Evolutionary conservation across 2,113 vertebrate species (phyloP).

Genomic region (Eclectus roratus): DNA sequence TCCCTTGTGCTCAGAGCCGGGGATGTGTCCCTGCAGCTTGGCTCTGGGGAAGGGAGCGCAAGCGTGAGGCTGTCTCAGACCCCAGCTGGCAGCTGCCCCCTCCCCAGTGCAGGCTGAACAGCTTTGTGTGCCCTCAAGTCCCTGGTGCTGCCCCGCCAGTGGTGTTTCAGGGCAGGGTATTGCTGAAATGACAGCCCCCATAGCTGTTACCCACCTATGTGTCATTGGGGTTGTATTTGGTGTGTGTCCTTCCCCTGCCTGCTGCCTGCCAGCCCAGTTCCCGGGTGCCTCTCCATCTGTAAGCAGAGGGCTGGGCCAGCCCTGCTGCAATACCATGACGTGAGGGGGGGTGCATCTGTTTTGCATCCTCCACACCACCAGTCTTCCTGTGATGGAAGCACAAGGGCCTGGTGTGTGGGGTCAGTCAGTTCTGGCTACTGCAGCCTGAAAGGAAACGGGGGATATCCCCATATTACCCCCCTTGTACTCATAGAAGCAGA

Average conservation of each 20-base stretch:
- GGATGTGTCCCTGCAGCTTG: background rate
- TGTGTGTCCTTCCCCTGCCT: background rate
- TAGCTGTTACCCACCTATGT: fast-evolving
- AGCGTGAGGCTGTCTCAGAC: background rate
- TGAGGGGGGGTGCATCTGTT: background rate
- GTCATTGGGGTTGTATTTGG: background rate
- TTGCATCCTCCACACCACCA: fast-evolving
- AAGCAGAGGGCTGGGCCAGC: background rate
- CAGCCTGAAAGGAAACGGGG: background rate
- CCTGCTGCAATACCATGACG: background rate
- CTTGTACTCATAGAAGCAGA: background rate
- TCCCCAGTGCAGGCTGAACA: background rate
- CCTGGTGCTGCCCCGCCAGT: background rate
- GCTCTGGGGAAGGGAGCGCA: background rate
- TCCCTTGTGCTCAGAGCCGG: background rate
- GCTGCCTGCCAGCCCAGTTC: background rate
- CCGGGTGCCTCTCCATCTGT: background rate
- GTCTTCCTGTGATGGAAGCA: fast-evolving
- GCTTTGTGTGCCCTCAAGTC: background rate
- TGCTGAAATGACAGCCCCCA: background rate
- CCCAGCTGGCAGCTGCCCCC: background rate
- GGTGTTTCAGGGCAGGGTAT: background rate
- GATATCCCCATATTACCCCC: background rate
- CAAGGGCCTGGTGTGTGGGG: background rate
- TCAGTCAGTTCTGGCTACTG: background rate